These are phyloP conservation scores for Plumapathes pennacea DNA, from an alignment of 92 coral and sea anemone species.

Conservation along the genomic window DNA sequence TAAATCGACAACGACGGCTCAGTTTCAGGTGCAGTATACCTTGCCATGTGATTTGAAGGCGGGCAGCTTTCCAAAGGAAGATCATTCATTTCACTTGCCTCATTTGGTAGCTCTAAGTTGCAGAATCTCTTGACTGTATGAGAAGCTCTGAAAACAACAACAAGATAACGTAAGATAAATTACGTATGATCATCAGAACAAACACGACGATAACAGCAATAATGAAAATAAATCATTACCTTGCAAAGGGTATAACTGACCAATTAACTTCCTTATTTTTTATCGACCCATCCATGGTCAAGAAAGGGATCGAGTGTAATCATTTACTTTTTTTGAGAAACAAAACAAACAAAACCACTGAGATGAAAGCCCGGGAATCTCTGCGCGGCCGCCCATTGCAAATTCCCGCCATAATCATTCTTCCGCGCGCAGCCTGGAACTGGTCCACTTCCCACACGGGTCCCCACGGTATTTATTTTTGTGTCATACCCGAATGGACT, in stretches of 20 bases:
- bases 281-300: not conserved
- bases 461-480: too few species aligned
- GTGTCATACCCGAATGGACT: too few species aligned
- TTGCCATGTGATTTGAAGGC: not conserved
- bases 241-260: slow-evolving; percentile 62
- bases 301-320: not conserved
- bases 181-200: not conserved
- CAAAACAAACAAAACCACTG: not conserved
- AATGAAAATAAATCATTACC: slow-evolving; percentile 12
- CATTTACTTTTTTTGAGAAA: not conserved
- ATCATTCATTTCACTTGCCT: too few species aligned
- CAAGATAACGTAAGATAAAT: not conserved
- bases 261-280: slow-evolving; percentile 3
- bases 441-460: too few species aligned
- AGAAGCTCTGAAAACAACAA: slow-evolving; percentile 32
- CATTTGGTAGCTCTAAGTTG: not conserved
- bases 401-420: too few species aligned
- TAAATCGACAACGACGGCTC: too few species aligned
- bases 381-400: too few species aligned
- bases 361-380: not conserved
- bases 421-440: too few species aligned
- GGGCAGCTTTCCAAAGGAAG: not conserved
- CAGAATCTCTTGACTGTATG: slow-evolving; percentile 59
- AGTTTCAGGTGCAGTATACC: too few species aligned
- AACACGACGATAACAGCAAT: not conserved